Evolutionary conservation across 2,888 invertebrate genomes (phyloP).

Genomic region (Conistra vaccinii): DNA sequence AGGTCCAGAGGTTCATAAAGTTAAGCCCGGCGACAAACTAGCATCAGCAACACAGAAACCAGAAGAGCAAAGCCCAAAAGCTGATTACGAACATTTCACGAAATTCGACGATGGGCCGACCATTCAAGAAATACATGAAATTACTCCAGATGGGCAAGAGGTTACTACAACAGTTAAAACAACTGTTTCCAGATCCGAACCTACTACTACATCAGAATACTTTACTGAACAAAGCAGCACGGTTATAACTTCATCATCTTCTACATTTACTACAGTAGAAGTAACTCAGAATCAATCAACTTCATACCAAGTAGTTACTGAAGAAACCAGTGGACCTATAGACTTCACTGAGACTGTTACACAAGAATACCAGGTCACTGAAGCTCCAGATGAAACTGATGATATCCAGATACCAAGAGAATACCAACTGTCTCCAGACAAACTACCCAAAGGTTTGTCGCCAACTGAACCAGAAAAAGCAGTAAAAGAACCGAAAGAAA

Average conservation of each 20-base stretch:
- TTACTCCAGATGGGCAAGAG: constrained; percentile 72
- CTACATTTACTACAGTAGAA: constrained; percentile 82
- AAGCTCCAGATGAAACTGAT: constrained; percentile 74
- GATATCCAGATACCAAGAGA: constrained; percentile 47
- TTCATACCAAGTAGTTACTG: constrained; percentile 77
- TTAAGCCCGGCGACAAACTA: constrained; percentile 29
- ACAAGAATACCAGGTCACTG: constrained; percentile 70
- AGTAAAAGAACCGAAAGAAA: constrained; percentile 15
- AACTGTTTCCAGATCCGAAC: constrained; percentile 74
- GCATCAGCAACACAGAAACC: background rate
- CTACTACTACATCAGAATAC: constrained; percentile 69
- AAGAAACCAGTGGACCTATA: constrained; percentile 71
- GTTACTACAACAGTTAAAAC: constrained; percentile 77
- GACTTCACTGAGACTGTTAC: constrained; percentile 66
- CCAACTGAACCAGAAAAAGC: constrained; percentile 13
- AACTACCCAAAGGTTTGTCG: constrained; percentile 19
- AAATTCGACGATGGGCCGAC: constrained; percentile 52
- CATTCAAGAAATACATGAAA: constrained; percentile 68
- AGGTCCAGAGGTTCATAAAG: constrained; percentile 20
- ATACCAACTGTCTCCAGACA: constrained; percentile 27
- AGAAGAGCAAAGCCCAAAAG: constrained; percentile 20
- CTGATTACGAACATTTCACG: constrained; percentile 24
- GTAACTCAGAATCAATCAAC: constrained; percentile 80
- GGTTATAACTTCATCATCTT: constrained; percentile 77
- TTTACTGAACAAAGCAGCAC: constrained; percentile 79